Evolutionary conservation across 1,140 invertebrate genomes (phyloP).

Genomic region (Thaumatotibia leucotreta): DNA sequence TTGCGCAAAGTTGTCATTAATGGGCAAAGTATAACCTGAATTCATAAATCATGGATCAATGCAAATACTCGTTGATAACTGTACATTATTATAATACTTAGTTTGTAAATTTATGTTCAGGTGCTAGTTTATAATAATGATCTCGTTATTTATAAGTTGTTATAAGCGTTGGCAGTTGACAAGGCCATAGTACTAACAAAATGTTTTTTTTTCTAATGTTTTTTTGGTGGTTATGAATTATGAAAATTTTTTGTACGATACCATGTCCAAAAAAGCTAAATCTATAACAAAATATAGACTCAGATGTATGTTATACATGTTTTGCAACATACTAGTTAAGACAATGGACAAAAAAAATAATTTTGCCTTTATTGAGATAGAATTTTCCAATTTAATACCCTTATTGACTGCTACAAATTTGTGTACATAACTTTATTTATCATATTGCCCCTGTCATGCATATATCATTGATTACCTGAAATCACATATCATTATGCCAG

Average conservation of each 20-base stretch:
- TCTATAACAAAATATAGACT: no score
- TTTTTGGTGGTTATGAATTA: neutral
- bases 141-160: slow-evolving; percentile 7
- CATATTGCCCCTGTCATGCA: slow-evolving; percentile 9
- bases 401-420: neutral
- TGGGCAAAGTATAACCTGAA: neutral
- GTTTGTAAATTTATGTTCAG: neutral
- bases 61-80: neutral
- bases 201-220: neutral
- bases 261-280: no score
- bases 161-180: neutral
- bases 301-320: no score
- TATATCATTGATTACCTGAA: slow-evolving; percentile 13
- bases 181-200: neutral
- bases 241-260: neutral
- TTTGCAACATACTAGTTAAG: no score
- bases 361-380: no score
- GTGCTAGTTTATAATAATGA: slow-evolving; percentile 12
- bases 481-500: slow-evolving; percentile 7
- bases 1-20: neutral
- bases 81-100: neutral
- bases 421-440: neutral
- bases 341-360: no score
- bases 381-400: no score
- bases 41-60: neutral